Conservation (phyloP, 2,797 vertebrate species). For the Masticophis lateralis region DNA sequence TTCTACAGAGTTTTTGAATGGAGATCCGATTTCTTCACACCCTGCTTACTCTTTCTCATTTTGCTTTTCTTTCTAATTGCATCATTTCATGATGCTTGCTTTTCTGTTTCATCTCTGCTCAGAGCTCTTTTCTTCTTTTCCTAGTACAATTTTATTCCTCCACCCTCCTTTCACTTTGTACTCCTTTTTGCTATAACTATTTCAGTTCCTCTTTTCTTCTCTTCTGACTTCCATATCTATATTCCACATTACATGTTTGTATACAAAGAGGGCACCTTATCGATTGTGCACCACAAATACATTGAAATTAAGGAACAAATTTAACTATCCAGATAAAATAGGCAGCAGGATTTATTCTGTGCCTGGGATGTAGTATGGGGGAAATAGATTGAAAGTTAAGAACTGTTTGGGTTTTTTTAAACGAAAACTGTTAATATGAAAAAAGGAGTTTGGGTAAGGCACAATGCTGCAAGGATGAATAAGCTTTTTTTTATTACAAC, state of each 20-base stretch:
- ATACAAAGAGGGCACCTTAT: not conserved
- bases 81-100: not conserved
- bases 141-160: not conserved
- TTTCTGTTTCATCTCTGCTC: not conserved
- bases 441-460: not conserved
- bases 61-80: not conserved
- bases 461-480: not conserved
- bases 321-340: not conserved
- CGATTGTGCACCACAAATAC: not conserved
- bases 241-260: not conserved
- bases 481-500: not conserved
- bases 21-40: not conserved
- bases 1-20: not conserved
- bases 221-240: not conserved
- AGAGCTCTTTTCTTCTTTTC: not conserved
- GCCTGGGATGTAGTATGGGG: not conserved
- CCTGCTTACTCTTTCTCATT: not conserved
- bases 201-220: not conserved
- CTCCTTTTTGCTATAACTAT: not conserved
- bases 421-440: not conserved
- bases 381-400: not conserved
- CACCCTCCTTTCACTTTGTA: not conserved
- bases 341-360: not conserved
- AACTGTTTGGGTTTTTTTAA: not conserved
- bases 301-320: not conserved